Evolutionary conservation across 1,140 invertebrate genomes (phyloP).

Genomic region (Drosophila rufa): DNA sequence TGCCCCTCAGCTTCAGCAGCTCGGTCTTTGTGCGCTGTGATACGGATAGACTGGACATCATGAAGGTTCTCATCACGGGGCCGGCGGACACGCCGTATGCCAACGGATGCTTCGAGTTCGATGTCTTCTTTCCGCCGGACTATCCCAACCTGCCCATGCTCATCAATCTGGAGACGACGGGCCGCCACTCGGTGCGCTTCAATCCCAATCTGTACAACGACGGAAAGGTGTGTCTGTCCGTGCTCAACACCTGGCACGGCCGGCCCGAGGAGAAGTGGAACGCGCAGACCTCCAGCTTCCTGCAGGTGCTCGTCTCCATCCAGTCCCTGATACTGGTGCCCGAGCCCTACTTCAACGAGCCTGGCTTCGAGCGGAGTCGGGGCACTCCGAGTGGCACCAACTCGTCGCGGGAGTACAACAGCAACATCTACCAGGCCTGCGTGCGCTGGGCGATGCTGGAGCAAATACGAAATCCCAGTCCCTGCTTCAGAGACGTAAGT

Average conservation of each 20-base stretch:
- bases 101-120: conserved; percentile 95
- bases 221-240: conserved; percentile 98
- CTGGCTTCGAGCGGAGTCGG: conserved; percentile 96
- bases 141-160: conserved; percentile 93
- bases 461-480: conserved; percentile 94
- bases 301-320: conserved; percentile 98
- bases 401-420: conserved; percentile 96
- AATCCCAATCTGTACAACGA: conserved; percentile 99
- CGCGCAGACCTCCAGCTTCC: conserved; percentile 97
- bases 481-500: conserved; percentile 96
- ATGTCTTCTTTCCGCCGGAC: conserved; percentile 96
- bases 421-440: conserved; percentile 97
- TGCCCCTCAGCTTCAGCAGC: conserved; percentile 97
- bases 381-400: conserved; percentile 95
- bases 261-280: conserved; percentile 99
- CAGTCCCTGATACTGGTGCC: conserved; percentile 97
- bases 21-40: conserved; percentile 98
- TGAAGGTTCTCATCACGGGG: conserved; percentile 98
- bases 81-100: conserved; percentile 95
- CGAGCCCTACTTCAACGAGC: conserved; percentile 99
- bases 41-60: conserved; percentile 96
- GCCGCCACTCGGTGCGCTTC: conserved; percentile 96
- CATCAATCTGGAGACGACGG: conserved; percentile 97
- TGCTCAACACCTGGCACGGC: conserved; percentile 99
- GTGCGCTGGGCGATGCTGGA: conserved; percentile 98